Evolutionary conservation across 2,888 invertebrate species (phyloP).

Genomic region (Acleris holmiana): DNA sequence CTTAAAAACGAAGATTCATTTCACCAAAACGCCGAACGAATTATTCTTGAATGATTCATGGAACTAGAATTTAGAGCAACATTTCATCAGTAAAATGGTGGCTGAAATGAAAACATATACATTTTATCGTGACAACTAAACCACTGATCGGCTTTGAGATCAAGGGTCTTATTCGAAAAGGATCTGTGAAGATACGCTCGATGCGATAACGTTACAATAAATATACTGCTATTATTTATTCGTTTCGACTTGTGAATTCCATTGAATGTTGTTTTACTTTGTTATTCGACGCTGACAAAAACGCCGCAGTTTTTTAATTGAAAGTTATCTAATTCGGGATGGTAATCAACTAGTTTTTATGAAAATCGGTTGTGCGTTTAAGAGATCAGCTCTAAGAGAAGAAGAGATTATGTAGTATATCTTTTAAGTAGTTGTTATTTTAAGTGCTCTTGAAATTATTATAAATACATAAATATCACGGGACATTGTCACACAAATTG

Average conservation of each 20-base stretch:
- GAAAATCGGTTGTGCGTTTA: too few species aligned
- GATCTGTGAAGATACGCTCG: not conserved
- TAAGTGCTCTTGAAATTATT: too few species aligned
- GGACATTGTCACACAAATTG: too few species aligned
- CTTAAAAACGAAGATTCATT: conserved; percentile 8
- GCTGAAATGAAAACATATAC: conserved; percentile 9
- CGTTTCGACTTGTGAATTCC: not conserved
- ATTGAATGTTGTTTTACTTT: too few species aligned
- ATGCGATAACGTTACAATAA: not conserved
- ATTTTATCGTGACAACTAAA: conserved; percentile 19
- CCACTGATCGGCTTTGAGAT: conserved; percentile 5
- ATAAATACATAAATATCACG: too few species aligned
- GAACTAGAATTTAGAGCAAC: conserved; percentile 29
- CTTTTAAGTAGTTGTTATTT: too few species aligned
- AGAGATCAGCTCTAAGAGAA: too few species aligned
- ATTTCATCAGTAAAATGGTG: conserved; percentile 18
- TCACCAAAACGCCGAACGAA: conserved; percentile 21
- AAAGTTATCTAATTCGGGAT: too few species aligned
- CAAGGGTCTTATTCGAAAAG: conserved; percentile 6
- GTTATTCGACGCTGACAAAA: too few species aligned
- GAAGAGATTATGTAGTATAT: too few species aligned
- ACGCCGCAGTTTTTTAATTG: too few species aligned
- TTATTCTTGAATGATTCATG: conserved; percentile 20
- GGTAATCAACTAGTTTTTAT: too few species aligned
- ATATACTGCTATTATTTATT: not conserved